A percentile compares a stretch with the other conserved stretches of the same genome.
These are phyloP conservation scores for Crotalus horridus DNA, from an alignment of 2,113 vertebrate genomes.

Conservation along the genomic window DNA sequence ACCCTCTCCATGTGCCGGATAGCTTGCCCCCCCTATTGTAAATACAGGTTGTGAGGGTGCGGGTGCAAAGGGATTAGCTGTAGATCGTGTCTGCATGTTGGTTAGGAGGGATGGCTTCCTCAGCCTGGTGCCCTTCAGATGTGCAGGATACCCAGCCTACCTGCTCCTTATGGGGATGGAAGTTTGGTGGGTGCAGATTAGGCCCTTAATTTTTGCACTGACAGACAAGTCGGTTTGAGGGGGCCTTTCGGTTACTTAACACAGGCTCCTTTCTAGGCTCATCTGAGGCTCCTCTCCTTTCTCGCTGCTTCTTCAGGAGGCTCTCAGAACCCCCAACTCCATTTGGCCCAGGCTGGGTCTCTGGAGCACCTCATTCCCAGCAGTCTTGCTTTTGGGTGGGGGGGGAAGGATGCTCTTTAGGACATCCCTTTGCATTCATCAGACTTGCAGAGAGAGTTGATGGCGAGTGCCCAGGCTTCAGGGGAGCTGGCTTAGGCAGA, in stretches of 20 bases:
- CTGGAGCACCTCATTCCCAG: not conserved
- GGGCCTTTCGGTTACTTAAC: not conserved
- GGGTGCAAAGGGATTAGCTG: not conserved
- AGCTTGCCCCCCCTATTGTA: not conserved
- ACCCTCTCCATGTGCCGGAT: not conserved
- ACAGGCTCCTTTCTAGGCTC: not conserved
- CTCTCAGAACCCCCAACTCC: not conserved
- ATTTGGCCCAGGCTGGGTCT: not conserved
- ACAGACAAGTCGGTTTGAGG: not conserved
- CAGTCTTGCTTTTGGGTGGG: not conserved
- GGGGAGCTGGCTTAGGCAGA: not conserved
- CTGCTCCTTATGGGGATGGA: not conserved
- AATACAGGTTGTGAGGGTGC: not conserved
- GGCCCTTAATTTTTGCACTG: not conserved
- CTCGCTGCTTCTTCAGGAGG: not conserved
- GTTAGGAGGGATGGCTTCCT: not conserved
- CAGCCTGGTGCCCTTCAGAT: not conserved
- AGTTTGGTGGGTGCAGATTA: not conserved
- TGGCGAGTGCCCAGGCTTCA: not conserved
- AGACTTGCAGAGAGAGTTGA: not conserved
- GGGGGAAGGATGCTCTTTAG: not conserved
- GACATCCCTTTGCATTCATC: not conserved
- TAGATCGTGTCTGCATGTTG: not conserved
- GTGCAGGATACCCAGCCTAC: not conserved
- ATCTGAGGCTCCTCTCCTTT: not conserved